Base-by-base conservation (phyloP, 2,797 vertebrate species). In the Gambelia wislizenii region DNA sequence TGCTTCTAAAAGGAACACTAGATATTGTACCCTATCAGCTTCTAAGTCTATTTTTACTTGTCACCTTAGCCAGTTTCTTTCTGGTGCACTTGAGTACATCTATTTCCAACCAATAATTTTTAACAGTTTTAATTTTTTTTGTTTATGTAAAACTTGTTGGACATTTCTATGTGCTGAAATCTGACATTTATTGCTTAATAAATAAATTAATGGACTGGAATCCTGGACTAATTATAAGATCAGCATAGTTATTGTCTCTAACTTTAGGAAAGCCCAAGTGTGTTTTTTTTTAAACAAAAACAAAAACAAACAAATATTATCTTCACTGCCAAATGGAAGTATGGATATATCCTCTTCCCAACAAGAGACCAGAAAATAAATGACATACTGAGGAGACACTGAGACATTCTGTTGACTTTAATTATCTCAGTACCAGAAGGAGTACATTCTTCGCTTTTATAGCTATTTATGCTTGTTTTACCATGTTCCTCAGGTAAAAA, bases 51-150 rank as follows among this genome's bases (percentile, higher is more conserved):
- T 39, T 75, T 82, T 9, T 78, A 88, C 33, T 47, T 52, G 25
- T 75, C 1, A 6, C 49, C 44, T 85, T 74, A 74, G 33, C 54
- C n/a, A 61, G 2, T 39, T 81, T 47, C 36, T 20, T 30, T 39
- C 22, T 81, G 27, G 33, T 85, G 8, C 18, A n/a, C 27, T 76
- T 36, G 13, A 49, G 20, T 75, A n/a, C 61, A 27, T 83, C 81
- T 80, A 93, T 91, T 91, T 94, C 78, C 90, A 86, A 67, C 79
- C 36, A 56, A 47, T 91, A 91, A 89, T 92, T 95, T 94, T 83
- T 89, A 42, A 56, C 72, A 91, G 89, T 89, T 88, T 84, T 14
- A 14, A 14, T 14, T 54, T 59, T 59, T 36, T 54, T 56, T 89
- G 83, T 90, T 79, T 86, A 74, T 74, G 1, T 82, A 89, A 54